Evolutionary conservation across 2,797 vertebrate genomes (phyloP).

Genomic region (Babyrousa celebensis): DNA sequence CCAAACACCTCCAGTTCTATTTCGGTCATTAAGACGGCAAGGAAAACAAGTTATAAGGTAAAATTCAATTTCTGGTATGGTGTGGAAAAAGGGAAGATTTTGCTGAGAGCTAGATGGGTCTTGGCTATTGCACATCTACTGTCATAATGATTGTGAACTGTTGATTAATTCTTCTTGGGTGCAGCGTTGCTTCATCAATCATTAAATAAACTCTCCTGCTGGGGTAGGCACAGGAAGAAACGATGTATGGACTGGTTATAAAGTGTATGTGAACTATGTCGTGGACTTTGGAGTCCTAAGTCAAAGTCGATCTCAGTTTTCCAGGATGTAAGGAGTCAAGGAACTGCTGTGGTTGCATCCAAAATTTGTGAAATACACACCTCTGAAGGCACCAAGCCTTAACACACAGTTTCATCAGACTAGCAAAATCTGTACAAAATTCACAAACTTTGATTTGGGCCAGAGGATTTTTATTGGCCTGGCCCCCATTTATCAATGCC

Average conservation of each 20-base stretch:
- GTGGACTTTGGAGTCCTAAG: conserved; percentile 69
- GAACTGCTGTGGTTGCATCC: conserved; percentile 4
- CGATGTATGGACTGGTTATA: conserved; percentile 68
- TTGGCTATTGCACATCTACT: conserved; percentile 25
- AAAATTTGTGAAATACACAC: background rate
- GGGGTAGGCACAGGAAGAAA: conserved; percentile 54
- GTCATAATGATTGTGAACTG: conserved; percentile 26
- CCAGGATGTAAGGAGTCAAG: conserved; percentile 52
- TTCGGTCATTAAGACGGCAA: conserved; percentile 73
- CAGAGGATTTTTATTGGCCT: background rate
- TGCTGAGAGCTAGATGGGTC: background rate
- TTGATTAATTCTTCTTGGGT: conserved; percentile 78
- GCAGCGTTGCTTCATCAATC: conserved; percentile 63
- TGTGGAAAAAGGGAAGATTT: conserved; percentile 12
- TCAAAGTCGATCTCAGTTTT: conserved; percentile 70
- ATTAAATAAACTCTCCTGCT: conserved; percentile 69
- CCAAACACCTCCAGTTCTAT: conserved; percentile 79
- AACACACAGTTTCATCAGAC: background rate
- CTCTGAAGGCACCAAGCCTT: background rate
- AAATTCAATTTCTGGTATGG: background rate
- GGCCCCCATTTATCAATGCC: background rate
- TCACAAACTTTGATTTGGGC: background rate
- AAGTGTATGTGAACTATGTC: background rate
- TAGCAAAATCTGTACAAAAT: conserved; percentile 14
- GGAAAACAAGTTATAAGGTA: background rate